Base-by-base conservation (phyloP, 2,797 vertebrate genomes). In the Rhinichthys osculus region DNA sequence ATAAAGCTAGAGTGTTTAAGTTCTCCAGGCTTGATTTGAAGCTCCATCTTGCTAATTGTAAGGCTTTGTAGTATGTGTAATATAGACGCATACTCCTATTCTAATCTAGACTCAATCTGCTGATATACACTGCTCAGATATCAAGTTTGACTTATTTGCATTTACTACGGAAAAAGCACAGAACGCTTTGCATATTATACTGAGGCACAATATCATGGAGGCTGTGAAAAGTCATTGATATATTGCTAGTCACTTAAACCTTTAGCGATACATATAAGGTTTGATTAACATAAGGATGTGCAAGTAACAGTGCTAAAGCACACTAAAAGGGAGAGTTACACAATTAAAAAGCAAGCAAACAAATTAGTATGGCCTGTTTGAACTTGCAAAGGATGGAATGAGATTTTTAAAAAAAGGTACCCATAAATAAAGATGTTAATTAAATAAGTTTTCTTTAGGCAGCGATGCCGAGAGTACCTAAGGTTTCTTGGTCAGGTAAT, bases 401-500 rank as follows among this genome's bases (percentile, higher is more conserved):
- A 86, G 90, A 91, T 73, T 57, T 89, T 89, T 72, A 87, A 91
- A 91, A 91, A 91, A 91, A 90, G 72, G 91, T 94, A 93, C 92
- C 94, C 94, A 95, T 94, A 94, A 95, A 95, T 95, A 92, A 95
- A 89, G 77, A 89, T 90, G 87, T 91, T 88, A 91, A 88, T 90
- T 91, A 93, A 92, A 92, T 93, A 93, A 85, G 85, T 88, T 86
- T 79, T 52, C 81, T 66, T 87, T 76, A 83, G 62, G 78, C 70
- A 83, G 77, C 33, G 23, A 16, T 72, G 78, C 81, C 42, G 59
- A 33, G 86, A 62, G 89, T 23, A 19, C 88, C 93, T 98, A 99
- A 1, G 95, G 97, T 94, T 99, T 99, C 95, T 98, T 99, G 88
- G 95, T 93, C 90, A 99, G 96, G 94, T 98, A 99, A 92, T 99